Percentiles rank a stretch among this genome's conserved stretches.
phyloP scores from a whole-genome alignment of 2,113 vertebrate species.

The Nesoenas mayeri region DNA sequence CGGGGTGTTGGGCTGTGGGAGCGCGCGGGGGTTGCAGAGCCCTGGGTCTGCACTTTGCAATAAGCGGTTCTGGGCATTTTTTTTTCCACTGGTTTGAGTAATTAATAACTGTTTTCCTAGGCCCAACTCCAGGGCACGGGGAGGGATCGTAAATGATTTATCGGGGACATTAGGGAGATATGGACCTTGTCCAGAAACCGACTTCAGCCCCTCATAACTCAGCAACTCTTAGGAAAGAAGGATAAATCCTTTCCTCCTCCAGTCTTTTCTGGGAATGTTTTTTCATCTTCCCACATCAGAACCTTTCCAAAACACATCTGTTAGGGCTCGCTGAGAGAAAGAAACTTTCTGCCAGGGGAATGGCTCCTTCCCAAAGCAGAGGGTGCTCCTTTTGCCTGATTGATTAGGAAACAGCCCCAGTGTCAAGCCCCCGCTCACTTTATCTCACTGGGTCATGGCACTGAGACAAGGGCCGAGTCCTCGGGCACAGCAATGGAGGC shows the following conservation, averaged over 20 bases:
- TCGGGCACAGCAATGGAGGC: too few relatives aligned
- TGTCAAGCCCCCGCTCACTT: neutral
- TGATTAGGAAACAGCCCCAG: neutral
- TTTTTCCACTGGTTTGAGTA: constrained; percentile 61
- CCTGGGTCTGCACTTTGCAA: neutral
- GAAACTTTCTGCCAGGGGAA: neutral
- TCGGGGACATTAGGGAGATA: constrained; percentile 46
- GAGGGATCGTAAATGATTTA: constrained; percentile 69
- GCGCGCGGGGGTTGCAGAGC: rapidly evolving
- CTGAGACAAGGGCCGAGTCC: neutral
- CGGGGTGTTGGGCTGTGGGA: neutral
- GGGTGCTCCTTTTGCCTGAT: neutral
- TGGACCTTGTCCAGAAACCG: constrained; percentile 47
- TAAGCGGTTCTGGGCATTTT: constrained; percentile 20
- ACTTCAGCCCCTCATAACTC: constrained; percentile 29
- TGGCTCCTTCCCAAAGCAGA: neutral
- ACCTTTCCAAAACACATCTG: neutral
- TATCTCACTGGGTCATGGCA: neutral
- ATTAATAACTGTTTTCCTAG: constrained; percentile 73
- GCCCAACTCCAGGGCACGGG: constrained; percentile 54
- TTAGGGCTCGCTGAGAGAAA: neutral
- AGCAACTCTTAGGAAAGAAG: constrained; percentile 3
- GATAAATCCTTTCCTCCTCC: constrained; percentile 8
- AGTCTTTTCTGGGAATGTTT: constrained; percentile 8
- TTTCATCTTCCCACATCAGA: constrained; percentile 49